Base-by-base conservation (phyloP, 2,888 invertebrate species). In the Neria commutata region DNA sequence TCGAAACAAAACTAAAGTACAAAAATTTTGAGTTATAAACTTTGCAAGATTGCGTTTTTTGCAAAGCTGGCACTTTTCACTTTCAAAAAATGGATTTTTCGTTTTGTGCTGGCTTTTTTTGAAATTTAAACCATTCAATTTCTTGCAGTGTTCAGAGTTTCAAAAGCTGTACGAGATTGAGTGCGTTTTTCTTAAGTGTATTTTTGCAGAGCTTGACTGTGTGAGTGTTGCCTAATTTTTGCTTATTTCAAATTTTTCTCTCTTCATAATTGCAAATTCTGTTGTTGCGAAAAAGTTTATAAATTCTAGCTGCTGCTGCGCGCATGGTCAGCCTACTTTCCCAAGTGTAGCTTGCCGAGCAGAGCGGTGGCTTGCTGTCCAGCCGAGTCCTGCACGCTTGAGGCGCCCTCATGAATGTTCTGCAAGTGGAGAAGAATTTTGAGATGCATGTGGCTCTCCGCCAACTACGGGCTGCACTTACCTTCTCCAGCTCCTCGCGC, bases 401-500 rank as follows among this genome's bases (percentile, higher is more conserved):
- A 62, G 42, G 81, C 72, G 50, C 68, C 69, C 23, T 82, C 81
- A 26, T 80, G 79, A 6, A 82, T 61, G 33, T 67, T 72, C 79
- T 76, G 52, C 4, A 70, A 70, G 54, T 23, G 5, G 25, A 48
- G 48, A 60, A 56, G 51, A 2, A 21, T 1, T 3, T 40, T 10
- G n/a, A n/a, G n/a, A n/a, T n/a, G n/a, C n/a, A n/a, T n/a, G n/a
- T n/a, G n/a, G n/a, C n/a, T n/a, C n/a, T n/a, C n/a, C n/a, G n/a
- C n/a, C n/a, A n/a, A n/a, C n/a, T 16, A 42, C 5, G 5, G 19
- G n/a, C 5, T 11, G 1, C 11, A 26, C 11, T 47, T 53, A 76
- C 77, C 67, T 81, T 80, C 65, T 80, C 79, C 42, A 80, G 67
- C 29, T 73, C 71, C 56, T 74, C 86, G 33, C 86, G 83, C 75